phyloP scores from a whole-genome alignment of 2,888 invertebrate genomes.

The Scaptomyza cyrtandrae region DNA sequence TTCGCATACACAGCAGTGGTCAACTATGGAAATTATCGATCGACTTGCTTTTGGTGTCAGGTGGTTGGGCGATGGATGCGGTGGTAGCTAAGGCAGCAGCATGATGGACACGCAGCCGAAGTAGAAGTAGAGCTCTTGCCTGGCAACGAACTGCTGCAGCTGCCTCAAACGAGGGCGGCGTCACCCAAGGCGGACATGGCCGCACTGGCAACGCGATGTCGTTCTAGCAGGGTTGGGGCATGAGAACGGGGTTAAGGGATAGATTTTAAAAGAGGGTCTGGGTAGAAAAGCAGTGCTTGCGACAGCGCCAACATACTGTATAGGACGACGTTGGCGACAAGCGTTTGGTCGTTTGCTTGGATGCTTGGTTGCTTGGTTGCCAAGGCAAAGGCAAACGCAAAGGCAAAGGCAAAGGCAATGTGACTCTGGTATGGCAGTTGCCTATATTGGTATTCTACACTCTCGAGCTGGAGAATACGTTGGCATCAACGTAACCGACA shows the following conservation, averaged over 20 bases:
- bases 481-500: slow-evolving; percentile 69
- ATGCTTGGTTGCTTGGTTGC: slow-evolving; percentile 52
- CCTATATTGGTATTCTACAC: slow-evolving; percentile 50
- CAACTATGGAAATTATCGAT: slow-evolving; percentile 85
- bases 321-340: slow-evolving; percentile 43
- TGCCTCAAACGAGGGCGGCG: slow-evolving; percentile 67
- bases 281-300: slow-evolving; percentile 34
- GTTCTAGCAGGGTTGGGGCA: slow-evolving; percentile 14
- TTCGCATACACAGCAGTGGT: slow-evolving; percentile 83
- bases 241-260: slow-evolving; percentile 36
- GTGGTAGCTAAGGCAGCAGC: slow-evolving; percentile 55
- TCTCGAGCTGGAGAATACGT: slow-evolving; percentile 67
- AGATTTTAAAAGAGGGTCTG: slow-evolving; percentile 54
- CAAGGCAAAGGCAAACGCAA: slow-evolving; percentile 34
- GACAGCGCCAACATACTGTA: slow-evolving; percentile 48
- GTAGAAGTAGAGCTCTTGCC: slow-evolving; percentile 52
- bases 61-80: slow-evolving; percentile 79
- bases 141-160: slow-evolving; percentile 62
- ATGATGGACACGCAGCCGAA: slow-evolving; percentile 74
- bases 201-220: slow-evolving; percentile 27
- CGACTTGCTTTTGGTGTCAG: slow-evolving; percentile 83
- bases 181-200: slow-evolving; percentile 74
- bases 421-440: slow-evolving; percentile 48
- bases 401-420: slow-evolving; percentile 31
- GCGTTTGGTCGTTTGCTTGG: slow-evolving; percentile 26